phyloP scores from a whole-genome alignment of 2,797 vertebrate genomes.

The Pangasius sanitwongsei region DNA sequence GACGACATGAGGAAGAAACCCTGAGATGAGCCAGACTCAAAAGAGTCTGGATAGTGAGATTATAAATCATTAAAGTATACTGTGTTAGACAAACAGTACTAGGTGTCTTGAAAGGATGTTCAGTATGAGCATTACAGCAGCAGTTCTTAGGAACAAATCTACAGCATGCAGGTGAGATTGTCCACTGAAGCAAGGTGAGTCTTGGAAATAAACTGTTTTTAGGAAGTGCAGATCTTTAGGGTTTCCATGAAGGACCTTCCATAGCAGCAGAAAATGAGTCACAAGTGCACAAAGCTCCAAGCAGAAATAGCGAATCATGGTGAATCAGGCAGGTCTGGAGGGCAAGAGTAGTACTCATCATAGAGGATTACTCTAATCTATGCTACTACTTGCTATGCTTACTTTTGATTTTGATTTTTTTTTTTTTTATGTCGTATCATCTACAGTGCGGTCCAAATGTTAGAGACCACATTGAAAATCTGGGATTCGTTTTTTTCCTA shows the following conservation, averaged over 20 bases:
- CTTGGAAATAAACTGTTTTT: neutral
- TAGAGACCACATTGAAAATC: neutral
- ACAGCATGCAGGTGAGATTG: neutral
- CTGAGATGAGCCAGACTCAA: neutral
- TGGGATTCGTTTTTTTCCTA: neutral
- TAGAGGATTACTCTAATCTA: neutral
- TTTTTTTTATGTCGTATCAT: neutral
- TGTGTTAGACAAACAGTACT: neutral
- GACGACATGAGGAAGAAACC: neutral
- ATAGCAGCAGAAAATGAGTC: neutral
- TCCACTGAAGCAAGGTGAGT: neutral
- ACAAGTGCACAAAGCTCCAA: neutral
- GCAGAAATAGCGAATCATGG: neutral
- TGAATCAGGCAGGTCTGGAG: neutral
- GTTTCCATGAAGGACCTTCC: neutral
- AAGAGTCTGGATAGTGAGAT: neutral
- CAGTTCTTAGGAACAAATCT: neutral
- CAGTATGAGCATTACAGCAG: neutral
- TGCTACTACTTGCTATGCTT: neutral
- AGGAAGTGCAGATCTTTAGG: neutral
- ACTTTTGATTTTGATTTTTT: neutral
- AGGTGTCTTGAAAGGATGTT: neutral
- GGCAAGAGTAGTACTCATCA: neutral
- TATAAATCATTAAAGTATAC: neutral
- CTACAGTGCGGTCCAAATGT: neutral